Base-by-base conservation (phyloP, 2,113 vertebrate species). In the Catharus minimus region DNA sequence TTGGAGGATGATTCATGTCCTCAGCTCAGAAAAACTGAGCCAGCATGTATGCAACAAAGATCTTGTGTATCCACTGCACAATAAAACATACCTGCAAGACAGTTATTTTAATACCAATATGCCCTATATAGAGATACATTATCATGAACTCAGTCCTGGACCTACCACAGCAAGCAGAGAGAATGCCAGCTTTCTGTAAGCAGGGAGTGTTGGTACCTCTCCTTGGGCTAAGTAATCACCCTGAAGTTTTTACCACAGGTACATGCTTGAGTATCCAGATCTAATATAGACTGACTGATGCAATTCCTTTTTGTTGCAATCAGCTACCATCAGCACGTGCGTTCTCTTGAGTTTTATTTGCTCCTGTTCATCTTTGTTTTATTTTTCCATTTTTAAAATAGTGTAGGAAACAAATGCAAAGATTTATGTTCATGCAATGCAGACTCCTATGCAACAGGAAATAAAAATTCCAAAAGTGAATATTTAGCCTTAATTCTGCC, bases 1-100 rank as follows among this genome's bases (percentile, higher is more conserved):
- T 90, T 64, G 69, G 67, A 84, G 62, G 49, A 67, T 55, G 30
- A 90, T 79, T 89, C 92, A 39, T 71, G 50, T 68, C 62, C 38
- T 83, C 91, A 58, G 58, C 69, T 89, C 83, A 87, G 84, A 94
- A 93, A 85, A 93, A 93, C 73, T 60, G 80, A 96, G 82, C 92
- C 82, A 94, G 90, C 78, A 60, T 52, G 66, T 65, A 65, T 0
- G 15, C 87, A 92, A 67, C 89, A 91, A 74, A 88, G 92, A 67
- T 80, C 85, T 82, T 11, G 1, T 50, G 66, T 52, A 72, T 47
- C 71, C 76, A 60, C 20, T 5, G 14, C 56, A 74, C 85, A 75
- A 68, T 84, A 68, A 88, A 92, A 72, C 44, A 55, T 53, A 80
- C 28, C 76, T 94, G 82, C 72, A 46, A 66, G 92, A 88, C 68